phyloP scores from a whole-genome alignment of 2,797 vertebrate genomes.

The Threskiornis aethiopicus region DNA sequence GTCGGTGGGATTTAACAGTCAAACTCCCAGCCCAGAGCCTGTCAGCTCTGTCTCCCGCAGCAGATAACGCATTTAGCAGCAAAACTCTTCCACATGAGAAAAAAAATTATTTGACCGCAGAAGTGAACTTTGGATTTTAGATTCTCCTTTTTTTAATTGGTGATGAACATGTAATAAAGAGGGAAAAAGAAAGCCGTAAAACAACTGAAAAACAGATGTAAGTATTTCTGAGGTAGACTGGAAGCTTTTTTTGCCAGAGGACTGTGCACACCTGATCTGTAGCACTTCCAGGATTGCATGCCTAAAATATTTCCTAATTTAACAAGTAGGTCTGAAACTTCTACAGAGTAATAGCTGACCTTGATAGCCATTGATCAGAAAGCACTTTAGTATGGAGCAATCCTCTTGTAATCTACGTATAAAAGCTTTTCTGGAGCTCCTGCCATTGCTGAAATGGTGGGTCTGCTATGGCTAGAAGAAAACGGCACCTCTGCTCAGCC shows the following conservation, averaged over 20 bases:
- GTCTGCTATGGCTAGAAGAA: not conserved
- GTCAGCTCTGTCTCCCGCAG: slow-evolving; percentile 6
- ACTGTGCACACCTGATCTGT: not conserved
- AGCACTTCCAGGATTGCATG: not conserved
- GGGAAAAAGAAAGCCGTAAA: not conserved
- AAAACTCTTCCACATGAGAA: not conserved
- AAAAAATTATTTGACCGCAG: slow-evolving; percentile 6
- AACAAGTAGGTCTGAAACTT: not conserved
- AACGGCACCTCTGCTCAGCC: not conserved
- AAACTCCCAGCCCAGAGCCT: slow-evolving; percentile 25
- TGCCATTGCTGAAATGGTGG: not conserved
- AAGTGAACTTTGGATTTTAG: slow-evolving; percentile 14
- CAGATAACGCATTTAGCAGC: slow-evolving; percentile 22
- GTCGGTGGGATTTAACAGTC: slow-evolving; percentile 4
- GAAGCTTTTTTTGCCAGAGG: not conserved
- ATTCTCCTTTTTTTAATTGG: not conserved
- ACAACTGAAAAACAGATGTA: not conserved
- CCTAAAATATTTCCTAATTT: not conserved
- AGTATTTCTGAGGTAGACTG: not conserved
- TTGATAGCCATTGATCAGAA: not conserved
- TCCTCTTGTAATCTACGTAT: not conserved
- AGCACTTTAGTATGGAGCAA: not conserved
- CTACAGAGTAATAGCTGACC: not conserved
- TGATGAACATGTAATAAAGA: not conserved
- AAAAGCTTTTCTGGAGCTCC: not conserved